These are phyloP conservation scores for Trogon melanurus DNA, from an alignment of 2,113 vertebrate genomes.

Conservation along the genomic window DNA sequence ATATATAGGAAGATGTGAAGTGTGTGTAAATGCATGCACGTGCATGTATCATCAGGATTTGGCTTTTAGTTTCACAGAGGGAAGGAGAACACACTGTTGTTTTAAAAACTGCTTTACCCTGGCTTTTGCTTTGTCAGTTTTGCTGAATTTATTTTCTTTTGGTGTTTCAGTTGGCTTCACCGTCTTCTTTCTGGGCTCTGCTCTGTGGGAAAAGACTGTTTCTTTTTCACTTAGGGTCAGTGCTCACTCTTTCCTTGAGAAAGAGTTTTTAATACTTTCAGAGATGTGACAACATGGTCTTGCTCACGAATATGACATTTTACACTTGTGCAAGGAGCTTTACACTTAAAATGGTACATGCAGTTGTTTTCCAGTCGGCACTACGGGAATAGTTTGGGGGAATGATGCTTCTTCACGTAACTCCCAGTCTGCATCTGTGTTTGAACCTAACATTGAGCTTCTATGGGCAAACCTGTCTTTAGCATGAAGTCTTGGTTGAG, in stretches of 20 bases:
- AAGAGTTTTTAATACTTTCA: neutral
- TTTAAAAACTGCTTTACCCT: neutral
- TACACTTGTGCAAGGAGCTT: neutral
- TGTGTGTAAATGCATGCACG: neutral
- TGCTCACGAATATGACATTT: neutral
- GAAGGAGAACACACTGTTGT: neutral
- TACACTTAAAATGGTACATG: neutral
- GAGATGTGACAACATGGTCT: neutral
- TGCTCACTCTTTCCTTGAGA: neutral
- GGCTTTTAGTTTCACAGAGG: neutral
- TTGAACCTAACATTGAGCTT: neutral
- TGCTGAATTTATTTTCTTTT: neutral
- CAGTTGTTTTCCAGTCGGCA: neutral
- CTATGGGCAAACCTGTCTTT: neutral
- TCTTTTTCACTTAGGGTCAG: neutral
- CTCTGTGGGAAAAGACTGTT: neutral
- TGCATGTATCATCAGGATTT: neutral
- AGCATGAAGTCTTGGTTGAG: neutral
- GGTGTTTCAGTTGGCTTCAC: neutral
- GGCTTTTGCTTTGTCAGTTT: neutral
- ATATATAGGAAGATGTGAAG: neutral
- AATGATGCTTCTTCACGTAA: neutral
- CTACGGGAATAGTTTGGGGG: neutral
- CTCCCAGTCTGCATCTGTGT: neutral
- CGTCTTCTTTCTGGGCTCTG: neutral